These are phyloP conservation scores for Luehdorfia chinensis DNA, from an alignment of 1,140 invertebrate species.

Conservation along the genomic window DNA sequence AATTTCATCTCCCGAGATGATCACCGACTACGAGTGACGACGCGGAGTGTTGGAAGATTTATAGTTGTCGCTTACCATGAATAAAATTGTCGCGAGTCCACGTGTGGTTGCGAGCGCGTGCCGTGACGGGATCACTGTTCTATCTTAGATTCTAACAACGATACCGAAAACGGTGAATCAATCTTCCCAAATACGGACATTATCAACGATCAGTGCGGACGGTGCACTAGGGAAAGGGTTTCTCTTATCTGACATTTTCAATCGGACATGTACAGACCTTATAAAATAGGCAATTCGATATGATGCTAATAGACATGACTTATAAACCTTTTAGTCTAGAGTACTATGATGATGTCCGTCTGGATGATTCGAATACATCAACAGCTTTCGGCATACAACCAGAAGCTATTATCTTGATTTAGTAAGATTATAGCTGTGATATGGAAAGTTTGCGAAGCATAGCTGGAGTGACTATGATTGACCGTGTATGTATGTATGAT, in stretches of 20 bases:
- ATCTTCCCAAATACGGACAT: constrained; percentile 49
- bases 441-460: not conserved
- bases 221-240: constrained; percentile 27
- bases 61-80: constrained; percentile 46
- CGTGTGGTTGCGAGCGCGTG: constrained; percentile 38
- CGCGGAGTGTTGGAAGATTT: constrained; percentile 47
- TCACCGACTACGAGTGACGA: constrained; percentile 36
- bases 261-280: constrained; percentile 1
- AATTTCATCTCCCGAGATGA: constrained; percentile 47
- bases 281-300: not conserved
- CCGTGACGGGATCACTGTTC: constrained; percentile 34
- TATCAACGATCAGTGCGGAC: constrained; percentile 55
- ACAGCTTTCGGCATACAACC: not conserved
- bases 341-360: too few relatives aligned
- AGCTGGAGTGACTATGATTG: not conserved
- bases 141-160: constrained; percentile 48
- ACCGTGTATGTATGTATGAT: too few relatives aligned
- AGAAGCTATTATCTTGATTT: not conserved
- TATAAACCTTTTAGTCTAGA: not conserved
- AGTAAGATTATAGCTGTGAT: not conserved
- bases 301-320: constrained; percentile 1
- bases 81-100: constrained; percentile 39
- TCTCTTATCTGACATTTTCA: constrained; percentile 26
- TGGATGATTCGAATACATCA: too few relatives aligned
- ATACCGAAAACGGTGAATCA: constrained; percentile 58